These are phyloP conservation scores for Acrossocheilus wenchowensis DNA, from an alignment of 2,797 vertebrate genomes.

Conservation along the genomic window DNA sequence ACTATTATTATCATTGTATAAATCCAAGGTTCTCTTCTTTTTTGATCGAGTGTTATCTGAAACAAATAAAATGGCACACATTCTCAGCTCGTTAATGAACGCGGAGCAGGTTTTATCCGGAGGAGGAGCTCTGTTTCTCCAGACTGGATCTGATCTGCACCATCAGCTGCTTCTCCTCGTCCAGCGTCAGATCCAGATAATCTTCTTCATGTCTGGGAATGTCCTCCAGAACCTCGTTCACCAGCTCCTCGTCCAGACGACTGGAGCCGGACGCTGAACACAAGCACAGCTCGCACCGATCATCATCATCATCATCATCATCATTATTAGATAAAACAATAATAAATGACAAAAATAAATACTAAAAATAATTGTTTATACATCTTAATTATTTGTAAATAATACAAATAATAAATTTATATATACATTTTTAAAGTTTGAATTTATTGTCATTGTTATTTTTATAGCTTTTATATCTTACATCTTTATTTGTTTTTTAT, in stretches of 20 bases:
- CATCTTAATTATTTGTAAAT: background rate
- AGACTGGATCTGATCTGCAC: conserved; percentile 83
- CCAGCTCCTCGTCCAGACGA: conserved; percentile 82
- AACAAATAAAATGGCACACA: background rate
- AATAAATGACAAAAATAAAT: background rate
- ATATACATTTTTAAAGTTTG: too few species aligned
- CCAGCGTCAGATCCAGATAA: conserved; percentile 93
- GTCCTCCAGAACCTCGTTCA: conserved; percentile 92
- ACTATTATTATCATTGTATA: background rate
- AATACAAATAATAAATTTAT: too few species aligned
- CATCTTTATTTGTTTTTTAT: too few species aligned
- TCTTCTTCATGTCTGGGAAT: conserved; percentile 94
- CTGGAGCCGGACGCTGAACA: conserved; percentile 68
- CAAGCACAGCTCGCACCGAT: background rate
- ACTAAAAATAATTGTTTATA: background rate
- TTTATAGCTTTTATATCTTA: too few species aligned
- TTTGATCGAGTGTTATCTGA: background rate
- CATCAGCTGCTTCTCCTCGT: conserved; percentile 90
- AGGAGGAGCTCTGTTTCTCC: conserved; percentile 46
- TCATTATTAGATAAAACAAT: background rate
- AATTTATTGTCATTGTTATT: too few species aligned
- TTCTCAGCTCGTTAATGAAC: background rate
- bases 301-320: background rate
- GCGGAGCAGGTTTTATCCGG: conserved; percentile 38
- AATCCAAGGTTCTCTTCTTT: background rate